Evolutionary conservation across 35 echinoderm and acorn worm genomes (phyloP).

Genomic region (Stichopus chloronotus): DNA sequence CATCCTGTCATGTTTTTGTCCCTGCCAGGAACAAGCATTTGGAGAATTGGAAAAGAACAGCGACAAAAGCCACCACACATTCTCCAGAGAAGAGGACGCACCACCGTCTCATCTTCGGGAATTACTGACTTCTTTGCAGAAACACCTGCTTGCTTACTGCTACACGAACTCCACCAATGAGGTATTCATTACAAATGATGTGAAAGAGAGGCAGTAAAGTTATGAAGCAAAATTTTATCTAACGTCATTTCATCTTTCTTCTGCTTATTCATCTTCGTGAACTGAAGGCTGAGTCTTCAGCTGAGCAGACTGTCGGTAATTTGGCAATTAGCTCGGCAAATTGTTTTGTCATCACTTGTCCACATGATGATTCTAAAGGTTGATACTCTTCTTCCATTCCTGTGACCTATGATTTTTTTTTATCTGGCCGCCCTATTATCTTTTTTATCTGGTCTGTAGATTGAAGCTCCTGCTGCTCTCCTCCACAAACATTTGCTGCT

Average conservation of each 20-base stretch:
- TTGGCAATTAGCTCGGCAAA: too few species aligned
- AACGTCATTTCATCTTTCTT: too few species aligned
- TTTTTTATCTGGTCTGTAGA: slow-evolving; percentile 48
- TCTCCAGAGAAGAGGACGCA: slow-evolving; percentile 84
- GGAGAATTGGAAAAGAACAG: slow-evolving; percentile 98
- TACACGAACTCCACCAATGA: slow-evolving; percentile 72
- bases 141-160: slow-evolving; percentile 91
- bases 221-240: too few species aligned
- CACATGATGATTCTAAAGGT: too few species aligned
- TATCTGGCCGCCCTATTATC: neutral
- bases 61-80: slow-evolving; percentile 83
- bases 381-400: too few species aligned
- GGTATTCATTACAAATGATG: slow-evolving; percentile 45
- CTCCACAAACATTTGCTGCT: slow-evolving; percentile 90
- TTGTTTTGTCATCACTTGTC: too few species aligned
- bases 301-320: too few species aligned
- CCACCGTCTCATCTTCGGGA: slow-evolving; percentile 91
- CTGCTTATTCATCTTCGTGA: too few species aligned
- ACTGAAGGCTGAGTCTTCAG: too few species aligned
- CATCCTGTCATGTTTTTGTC: neutral
- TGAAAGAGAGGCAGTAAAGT: too few species aligned
- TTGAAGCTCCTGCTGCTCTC: slow-evolving; percentile 67
- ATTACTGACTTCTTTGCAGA: slow-evolving; percentile 90
- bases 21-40: slow-evolving; percentile 92
- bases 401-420: too few species aligned